Conservation (phyloP, 2,888 invertebrate genomes). For the Acanthosoma haemorrhoidale region DNA sequence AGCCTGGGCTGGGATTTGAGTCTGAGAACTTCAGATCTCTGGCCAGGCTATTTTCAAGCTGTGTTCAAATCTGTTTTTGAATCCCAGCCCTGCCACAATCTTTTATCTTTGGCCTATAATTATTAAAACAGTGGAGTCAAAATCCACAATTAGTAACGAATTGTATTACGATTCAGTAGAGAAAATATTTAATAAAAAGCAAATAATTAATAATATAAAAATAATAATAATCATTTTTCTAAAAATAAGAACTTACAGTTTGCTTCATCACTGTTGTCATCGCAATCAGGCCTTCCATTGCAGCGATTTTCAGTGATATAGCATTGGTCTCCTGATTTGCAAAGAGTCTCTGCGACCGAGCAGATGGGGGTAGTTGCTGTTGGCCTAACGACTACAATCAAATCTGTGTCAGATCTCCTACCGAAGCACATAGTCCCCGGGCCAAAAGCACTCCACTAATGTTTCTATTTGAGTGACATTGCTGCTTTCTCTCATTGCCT, state of each 20-base stretch:
- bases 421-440: neutral
- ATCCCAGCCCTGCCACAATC: no score
- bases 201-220: neutral
- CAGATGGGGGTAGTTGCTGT: neutral
- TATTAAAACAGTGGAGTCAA: no score
- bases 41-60: no score
- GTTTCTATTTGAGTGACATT: neutral
- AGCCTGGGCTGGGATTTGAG: no score
- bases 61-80: no score
- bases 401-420: neutral
- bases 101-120: no score
- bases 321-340: neutral
- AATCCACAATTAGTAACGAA: no score
- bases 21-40: no score
- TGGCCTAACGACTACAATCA: neutral
- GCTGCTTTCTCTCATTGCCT: no score
- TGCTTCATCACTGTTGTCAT: neutral
- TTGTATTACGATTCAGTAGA: neutral
- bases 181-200: neutral
- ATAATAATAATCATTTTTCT: no score
- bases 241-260: no score
- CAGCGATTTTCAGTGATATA: neutral
- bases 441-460: neutral
- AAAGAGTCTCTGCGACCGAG: neutral
- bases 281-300: neutral